Evolutionary conservation across 2,113 vertebrate species (phyloP), one percentile per base, ranked within the genome.

Genomic region (Takifugu bimaculatus): DNA sequence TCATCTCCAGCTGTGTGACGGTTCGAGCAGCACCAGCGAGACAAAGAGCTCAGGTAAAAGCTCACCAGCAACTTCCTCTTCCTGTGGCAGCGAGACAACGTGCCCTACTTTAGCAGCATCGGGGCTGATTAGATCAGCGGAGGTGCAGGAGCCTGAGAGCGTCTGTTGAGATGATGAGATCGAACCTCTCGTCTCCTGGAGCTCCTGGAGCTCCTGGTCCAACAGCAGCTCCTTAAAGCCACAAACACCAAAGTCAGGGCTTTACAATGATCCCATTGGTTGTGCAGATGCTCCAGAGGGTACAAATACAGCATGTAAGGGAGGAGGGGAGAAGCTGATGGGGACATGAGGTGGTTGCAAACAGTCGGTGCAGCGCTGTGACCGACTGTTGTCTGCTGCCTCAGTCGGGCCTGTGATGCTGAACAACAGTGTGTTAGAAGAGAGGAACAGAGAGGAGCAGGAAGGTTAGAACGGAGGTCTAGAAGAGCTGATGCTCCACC

Each of bases 111-210:
- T 85, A 69, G 43, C 58, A 70, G 51, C 32, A 62, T 62, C 78
- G 59, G 66, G 72, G 63, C 57, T 77, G 88, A 90, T 91, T 63
- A 81, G 80, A 91, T 91, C 90, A 78, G 84, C 66, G 63, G 50
- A 59, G 67, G 68, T n/a, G 48, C 15, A n/a, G 20, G 6, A n/a
- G n/a, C 10, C 28, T 4, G 10, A 50, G 54, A 7, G 52, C n/a
- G 61, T 1, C 56, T 32, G 52, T 52, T 27, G 81, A 20, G 20
- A 20, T 20, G 20, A 20, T 20, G 20, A 5, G 29, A 2, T 11
- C 35, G 11, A 11, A 39, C 35, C 2, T 39, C 9, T 39, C 35
- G 7, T 2, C 68, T 12, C 26, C 35, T 62, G 74, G 61, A 79
- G 77, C 70, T 58, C 45, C 51, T 43, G 78, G 75, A 56, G 78